Evolutionary conservation across 30 jellyfish, hydroid and myxozoan genomes (phyloP).

Genomic region (Catostylus mosaicus): DNA sequence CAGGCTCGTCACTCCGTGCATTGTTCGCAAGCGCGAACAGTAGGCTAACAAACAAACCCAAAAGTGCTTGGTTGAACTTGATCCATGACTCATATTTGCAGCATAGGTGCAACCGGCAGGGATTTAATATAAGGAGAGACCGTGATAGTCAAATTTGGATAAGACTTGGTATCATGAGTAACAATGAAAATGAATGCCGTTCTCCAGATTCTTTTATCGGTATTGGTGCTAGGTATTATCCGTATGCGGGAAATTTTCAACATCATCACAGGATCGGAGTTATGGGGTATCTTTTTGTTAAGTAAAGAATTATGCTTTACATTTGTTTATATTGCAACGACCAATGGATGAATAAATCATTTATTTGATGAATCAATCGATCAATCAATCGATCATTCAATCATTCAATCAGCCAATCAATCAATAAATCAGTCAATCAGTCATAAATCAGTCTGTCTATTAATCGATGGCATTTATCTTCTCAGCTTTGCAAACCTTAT

Average conservation of each 20-base stretch:
- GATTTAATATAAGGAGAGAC: not conserved
- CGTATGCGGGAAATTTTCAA: not conserved
- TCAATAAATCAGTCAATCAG: no score
- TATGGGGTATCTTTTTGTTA: not conserved
- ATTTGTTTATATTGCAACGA: not conserved
- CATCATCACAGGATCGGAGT: not conserved
- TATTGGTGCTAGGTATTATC: not conserved
- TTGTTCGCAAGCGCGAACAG: not conserved
- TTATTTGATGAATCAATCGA: no score
- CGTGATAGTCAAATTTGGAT: not conserved
- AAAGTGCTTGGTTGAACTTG: constrained; percentile 1
- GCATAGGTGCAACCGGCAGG: constrained; percentile 15
- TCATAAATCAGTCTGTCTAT: no score
- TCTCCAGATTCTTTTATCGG: constrained; percentile 17
- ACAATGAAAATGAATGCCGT: not conserved
- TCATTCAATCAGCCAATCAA: no score
- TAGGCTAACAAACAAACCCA: not conserved
- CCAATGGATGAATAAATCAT: not conserved
- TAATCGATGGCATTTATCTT: no score
- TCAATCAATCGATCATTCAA: no score
- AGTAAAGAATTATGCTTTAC: not conserved
- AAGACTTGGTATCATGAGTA: constrained; percentile 4
- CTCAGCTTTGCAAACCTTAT: not conserved
- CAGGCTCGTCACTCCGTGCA: not conserved
- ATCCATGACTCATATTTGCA: constrained; percentile 4